Percentiles rank a stretch among this genome's conserved stretches.
These are phyloP conservation scores for Thymelicus lineola DNA, from an alignment of 2,888 invertebrate genomes.

Conservation along the genomic window DNA sequence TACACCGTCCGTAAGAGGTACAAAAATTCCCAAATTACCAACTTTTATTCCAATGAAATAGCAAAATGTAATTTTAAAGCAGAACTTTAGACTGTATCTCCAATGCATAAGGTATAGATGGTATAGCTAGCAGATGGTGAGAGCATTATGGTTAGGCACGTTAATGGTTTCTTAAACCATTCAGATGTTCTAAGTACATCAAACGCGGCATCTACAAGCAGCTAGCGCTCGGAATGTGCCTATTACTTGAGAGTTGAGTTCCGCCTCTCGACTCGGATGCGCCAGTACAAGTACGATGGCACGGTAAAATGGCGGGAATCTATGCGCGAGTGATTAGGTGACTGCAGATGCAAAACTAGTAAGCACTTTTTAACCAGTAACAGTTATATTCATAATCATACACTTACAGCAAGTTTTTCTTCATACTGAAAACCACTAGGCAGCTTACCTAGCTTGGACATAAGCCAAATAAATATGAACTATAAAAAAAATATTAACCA, in stretches of 20 bases:
- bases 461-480: too few relatives aligned
- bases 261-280: constrained; percentile 69
- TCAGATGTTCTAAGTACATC: constrained; percentile 62
- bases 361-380: background rate
- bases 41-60: constrained; percentile 3
- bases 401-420: too few relatives aligned
- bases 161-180: constrained; percentile 67
- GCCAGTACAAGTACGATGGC: constrained; percentile 54
- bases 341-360: constrained; percentile 39
- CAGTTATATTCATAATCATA: too few relatives aligned
- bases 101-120: background rate
- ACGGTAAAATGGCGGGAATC: constrained; percentile 66
- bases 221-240: constrained; percentile 68
- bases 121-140: background rate
- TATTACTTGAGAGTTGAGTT: constrained; percentile 74
- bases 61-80: background rate
- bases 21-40: constrained; percentile 1
- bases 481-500: too few relatives aligned
- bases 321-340: constrained; percentile 50
- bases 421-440: too few relatives aligned
- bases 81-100: background rate
- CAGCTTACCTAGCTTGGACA: too few relatives aligned
- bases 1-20: background rate
- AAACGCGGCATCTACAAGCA: constrained; percentile 66
- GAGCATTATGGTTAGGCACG: constrained; percentile 38